Percentiles rank a stretch among this genome's conserved stretches.
Conservation (phyloP, 2,888 invertebrate species). For the Oasisia sp. region DNA sequence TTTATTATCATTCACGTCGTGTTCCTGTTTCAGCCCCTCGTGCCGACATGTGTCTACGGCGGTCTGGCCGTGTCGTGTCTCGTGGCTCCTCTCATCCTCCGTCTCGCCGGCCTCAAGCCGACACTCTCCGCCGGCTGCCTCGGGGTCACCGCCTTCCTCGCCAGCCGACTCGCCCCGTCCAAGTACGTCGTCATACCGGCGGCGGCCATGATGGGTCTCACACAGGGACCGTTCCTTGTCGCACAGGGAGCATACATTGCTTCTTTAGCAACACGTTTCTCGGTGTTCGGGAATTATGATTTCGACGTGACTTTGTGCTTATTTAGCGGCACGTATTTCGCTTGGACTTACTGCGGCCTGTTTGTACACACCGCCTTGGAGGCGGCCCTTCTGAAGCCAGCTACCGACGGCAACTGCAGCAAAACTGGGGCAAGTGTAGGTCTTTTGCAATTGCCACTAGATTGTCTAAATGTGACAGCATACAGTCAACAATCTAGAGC, state of each 20-base stretch:
- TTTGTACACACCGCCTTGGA: background rate
- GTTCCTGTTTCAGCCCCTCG: background rate
- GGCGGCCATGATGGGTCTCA: slow-evolving; percentile 13
- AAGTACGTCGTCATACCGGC: background rate
- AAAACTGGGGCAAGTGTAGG: background rate
- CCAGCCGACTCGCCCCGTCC: background rate
- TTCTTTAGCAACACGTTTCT: background rate
- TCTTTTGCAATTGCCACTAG: background rate
- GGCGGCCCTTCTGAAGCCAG: background rate
- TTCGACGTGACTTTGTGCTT: background rate
- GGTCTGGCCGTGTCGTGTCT: background rate
- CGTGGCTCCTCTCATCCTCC: background rate
- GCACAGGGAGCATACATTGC: slow-evolving; percentile 12
- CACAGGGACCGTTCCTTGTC: background rate
- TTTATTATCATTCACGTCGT: no score
- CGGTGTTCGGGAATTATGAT: background rate
- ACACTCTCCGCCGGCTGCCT: background rate
- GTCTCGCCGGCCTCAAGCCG: background rate
- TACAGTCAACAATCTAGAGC: background rate
- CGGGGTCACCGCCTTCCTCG: background rate
- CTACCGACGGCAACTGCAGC: background rate
- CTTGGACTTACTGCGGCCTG: background rate
- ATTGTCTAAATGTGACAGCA: background rate
- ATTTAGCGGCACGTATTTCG: slow-evolving; percentile 6
- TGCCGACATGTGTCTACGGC: background rate